A percentile compares a stretch with the other conserved stretches of the same genome.
Conservation (phyloP, 92 coral and sea anemone genomes). For the Virgularia gustaviana region DNA sequence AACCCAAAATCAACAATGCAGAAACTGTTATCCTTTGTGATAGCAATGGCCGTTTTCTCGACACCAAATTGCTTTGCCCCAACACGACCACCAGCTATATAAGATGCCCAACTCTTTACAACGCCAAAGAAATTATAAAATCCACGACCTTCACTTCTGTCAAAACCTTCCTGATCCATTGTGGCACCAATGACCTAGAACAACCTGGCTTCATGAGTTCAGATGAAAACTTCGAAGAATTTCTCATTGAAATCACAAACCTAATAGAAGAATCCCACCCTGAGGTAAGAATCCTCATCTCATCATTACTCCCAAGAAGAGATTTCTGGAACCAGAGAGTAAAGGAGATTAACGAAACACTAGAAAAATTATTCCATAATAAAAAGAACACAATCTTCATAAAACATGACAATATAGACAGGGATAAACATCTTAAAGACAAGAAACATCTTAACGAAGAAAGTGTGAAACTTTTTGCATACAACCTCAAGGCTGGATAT, state of each 20-base stretch:
- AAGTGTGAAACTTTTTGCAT: too few species aligned
- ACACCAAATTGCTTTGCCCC: slow-evolving; percentile 10
- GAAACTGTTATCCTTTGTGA: slow-evolving; percentile 18
- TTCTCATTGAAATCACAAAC: neutral
- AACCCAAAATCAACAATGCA: too few species aligned
- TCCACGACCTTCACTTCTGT: neutral
- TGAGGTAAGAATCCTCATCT: neutral
- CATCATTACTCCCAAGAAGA: neutral
- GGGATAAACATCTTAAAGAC: too few species aligned
- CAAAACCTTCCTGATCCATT: neutral
- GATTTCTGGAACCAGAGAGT: too few species aligned
- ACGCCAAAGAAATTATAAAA: neutral
- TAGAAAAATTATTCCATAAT: too few species aligned
- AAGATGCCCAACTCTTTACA: slow-evolving; percentile 3
- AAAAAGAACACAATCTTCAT: too few species aligned
- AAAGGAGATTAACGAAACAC: too few species aligned
- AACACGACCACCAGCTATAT: neutral
- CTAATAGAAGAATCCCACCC: neutral
- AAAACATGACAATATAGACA: too few species aligned
- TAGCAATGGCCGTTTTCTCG: slow-evolving; percentile 10
- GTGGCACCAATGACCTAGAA: neutral
- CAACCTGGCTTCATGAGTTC: too few species aligned
- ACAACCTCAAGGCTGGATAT: too few species aligned
- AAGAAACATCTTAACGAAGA: too few species aligned
- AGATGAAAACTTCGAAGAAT: neutral